phyloP scores from a whole-genome alignment of 2,888 invertebrate species.

The Therioaphis trifolii region DNA sequence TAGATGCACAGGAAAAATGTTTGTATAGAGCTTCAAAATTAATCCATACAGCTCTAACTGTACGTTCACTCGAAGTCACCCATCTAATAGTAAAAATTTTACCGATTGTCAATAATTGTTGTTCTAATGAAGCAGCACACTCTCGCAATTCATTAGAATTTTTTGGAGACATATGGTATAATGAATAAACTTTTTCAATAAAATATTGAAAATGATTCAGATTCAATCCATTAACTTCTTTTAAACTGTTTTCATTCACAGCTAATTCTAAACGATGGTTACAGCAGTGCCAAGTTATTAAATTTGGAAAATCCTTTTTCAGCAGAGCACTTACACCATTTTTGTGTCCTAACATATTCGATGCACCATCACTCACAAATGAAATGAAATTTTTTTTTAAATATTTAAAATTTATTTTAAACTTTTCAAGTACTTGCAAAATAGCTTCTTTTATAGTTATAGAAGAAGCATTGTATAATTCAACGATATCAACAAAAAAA shows the following conservation, averaged over 20 bases:
- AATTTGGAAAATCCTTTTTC: conserved; percentile 15
- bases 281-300: conserved; percentile 24
- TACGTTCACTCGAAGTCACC: background rate
- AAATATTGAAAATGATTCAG: background rate
- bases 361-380: conserved; percentile 15
- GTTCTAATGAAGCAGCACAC: background rate
- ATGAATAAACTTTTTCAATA: conserved; percentile 1
- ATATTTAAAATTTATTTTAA: conserved; percentile 17
- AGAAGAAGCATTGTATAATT: conserved; percentile 21
- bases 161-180: background rate
- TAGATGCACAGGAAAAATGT: conserved; percentile 25
- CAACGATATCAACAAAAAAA: conserved; percentile 17
- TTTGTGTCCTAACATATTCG: conserved; percentile 24
- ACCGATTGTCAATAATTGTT: background rate
- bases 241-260: background rate
- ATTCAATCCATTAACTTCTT: conserved; percentile 13
- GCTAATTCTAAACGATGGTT: too few species aligned
- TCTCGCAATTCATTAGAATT: background rate
- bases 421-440: conserved; percentile 42
- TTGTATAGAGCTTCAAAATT: conserved; percentile 18
- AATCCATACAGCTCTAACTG: background rate
- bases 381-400: conserved; percentile 30
- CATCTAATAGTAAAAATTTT: background rate
- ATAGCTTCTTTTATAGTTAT: conserved; percentile 9
- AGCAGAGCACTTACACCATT: background rate